phyloP scores from a whole-genome alignment of 2,113 vertebrate genomes.

The Sialia sialis region DNA sequence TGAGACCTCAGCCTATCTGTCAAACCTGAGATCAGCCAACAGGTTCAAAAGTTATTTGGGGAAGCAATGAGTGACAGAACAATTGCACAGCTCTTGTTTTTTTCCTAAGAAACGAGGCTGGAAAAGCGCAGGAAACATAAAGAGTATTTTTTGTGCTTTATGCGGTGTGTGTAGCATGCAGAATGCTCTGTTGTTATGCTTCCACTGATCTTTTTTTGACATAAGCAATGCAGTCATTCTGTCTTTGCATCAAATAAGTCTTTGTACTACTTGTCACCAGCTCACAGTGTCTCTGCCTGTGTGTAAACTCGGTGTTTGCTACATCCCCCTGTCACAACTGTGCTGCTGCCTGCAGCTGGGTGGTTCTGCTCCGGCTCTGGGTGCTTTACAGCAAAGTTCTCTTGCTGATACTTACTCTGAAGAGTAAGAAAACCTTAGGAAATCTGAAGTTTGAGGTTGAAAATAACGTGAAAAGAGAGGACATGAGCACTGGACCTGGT shows the following conservation, averaged over 20 bases:
- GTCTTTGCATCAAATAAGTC: slow-evolving; percentile 17
- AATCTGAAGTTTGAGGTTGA: background rate
- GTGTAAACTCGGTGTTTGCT: background rate
- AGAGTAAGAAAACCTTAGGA: background rate
- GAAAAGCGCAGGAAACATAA: background rate
- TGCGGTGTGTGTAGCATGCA: background rate
- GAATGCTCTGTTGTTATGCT: slow-evolving; percentile 2
- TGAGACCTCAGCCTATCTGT: slow-evolving; percentile 46
- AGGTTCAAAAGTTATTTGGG: slow-evolving; percentile 56
- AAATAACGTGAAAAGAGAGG: background rate
- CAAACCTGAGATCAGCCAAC: slow-evolving; percentile 47
- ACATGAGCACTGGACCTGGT: background rate
- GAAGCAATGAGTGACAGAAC: slow-evolving; percentile 53
- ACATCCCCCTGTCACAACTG: background rate
- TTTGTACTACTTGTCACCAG: slow-evolving; percentile 49
- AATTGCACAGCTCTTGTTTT: background rate
- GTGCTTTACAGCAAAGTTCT: background rate
- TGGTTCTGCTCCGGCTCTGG: background rate
- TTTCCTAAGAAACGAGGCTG: background rate
- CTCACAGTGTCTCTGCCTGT: background rate
- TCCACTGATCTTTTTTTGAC: slow-evolving; percentile 43
- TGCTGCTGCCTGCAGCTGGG: background rate
- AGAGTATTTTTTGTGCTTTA: background rate
- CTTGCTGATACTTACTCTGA: background rate
- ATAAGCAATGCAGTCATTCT: slow-evolving; percentile 41